Conservation (phyloP, 2,888 invertebrate species). For the Alentia gelatinosa region DNA sequence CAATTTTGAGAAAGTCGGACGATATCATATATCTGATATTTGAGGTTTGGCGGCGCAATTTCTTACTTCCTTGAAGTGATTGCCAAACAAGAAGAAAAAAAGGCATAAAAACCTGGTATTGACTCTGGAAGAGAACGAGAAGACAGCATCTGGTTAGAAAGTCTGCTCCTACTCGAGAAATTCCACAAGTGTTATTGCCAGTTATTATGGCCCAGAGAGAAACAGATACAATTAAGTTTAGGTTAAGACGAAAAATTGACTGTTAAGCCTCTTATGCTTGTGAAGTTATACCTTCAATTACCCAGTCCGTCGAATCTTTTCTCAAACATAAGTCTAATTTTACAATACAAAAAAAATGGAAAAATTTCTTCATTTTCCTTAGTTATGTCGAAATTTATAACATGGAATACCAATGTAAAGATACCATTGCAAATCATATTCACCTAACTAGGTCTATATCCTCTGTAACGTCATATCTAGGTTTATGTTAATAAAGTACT, state of each 20-base stretch:
- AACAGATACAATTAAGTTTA: too few species aligned
- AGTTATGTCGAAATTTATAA: too few species aligned
- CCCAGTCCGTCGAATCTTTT: too few species aligned
- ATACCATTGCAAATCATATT: neutral
- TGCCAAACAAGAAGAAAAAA: constrained; percentile 50
- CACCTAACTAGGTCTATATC: neutral
- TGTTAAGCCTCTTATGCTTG: too few species aligned
- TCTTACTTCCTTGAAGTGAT: constrained; percentile 51
- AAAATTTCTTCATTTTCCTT: too few species aligned
- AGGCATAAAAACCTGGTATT: constrained; percentile 51
- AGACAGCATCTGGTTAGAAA: constrained; percentile 32
- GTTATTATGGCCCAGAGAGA: neutral
- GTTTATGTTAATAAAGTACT: neutral
- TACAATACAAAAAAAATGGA: too few species aligned
- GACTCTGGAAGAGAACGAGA: constrained; percentile 48
- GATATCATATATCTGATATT: neutral
- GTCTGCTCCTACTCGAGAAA: neutral
- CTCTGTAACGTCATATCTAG: neutral
- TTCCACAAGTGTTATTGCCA: neutral
- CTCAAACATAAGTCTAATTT: too few species aligned
- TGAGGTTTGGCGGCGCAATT: constrained; percentile 47
- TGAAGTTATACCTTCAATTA: too few species aligned
- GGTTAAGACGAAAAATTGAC: too few species aligned
- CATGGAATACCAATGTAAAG: neutral
- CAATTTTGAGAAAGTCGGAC: too few species aligned